A percentile compares a stretch with the other conserved stretches of the same genome.
These are phyloP conservation scores for Agrotis ipsilon DNA, from an alignment of 2,888 invertebrate genomes.

Conservation along the genomic window DNA sequence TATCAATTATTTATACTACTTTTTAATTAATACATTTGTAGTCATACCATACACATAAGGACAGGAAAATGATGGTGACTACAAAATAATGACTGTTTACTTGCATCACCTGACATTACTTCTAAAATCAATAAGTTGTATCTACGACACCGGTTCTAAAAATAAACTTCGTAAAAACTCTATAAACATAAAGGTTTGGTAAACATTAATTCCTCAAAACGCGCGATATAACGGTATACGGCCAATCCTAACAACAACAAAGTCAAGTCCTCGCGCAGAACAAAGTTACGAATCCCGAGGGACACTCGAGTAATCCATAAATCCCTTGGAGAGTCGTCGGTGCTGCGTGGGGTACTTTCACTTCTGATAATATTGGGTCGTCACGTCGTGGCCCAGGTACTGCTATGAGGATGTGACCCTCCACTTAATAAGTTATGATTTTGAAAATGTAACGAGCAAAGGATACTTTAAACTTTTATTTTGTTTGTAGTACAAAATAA, in stretches of 20 bases:
- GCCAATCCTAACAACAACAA: constrained; percentile 73
- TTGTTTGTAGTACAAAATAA: not conserved
- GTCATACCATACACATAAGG: too few relatives aligned
- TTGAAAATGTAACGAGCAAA: constrained; percentile 33
- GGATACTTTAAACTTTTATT: constrained; percentile 21
- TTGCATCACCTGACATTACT: too few relatives aligned
- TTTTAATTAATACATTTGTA: too few relatives aligned
- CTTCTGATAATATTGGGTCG: constrained; percentile 68
- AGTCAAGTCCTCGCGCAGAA: constrained; percentile 72
- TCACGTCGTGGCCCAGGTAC: constrained; percentile 59
- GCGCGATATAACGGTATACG: constrained; percentile 61
- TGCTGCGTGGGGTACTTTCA: constrained; percentile 68
- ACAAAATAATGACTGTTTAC: too few relatives aligned
- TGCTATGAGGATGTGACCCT: constrained; percentile 31
- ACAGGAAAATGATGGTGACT: too few relatives aligned
- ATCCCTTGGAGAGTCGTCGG: constrained; percentile 75
- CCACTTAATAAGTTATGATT: constrained; percentile 45
- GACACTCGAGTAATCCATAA: constrained; percentile 83
- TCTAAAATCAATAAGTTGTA: not conserved
- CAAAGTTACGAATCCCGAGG: constrained; percentile 81
- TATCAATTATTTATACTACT: too few relatives aligned
- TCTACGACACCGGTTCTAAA: not conserved
- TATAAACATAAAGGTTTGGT: constrained; percentile 33
- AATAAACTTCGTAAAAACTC: not conserved
- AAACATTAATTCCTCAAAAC: constrained; percentile 52